Base-by-base conservation (phyloP, 2,888 invertebrate genomes). In the Papilio demoleus region DNA sequence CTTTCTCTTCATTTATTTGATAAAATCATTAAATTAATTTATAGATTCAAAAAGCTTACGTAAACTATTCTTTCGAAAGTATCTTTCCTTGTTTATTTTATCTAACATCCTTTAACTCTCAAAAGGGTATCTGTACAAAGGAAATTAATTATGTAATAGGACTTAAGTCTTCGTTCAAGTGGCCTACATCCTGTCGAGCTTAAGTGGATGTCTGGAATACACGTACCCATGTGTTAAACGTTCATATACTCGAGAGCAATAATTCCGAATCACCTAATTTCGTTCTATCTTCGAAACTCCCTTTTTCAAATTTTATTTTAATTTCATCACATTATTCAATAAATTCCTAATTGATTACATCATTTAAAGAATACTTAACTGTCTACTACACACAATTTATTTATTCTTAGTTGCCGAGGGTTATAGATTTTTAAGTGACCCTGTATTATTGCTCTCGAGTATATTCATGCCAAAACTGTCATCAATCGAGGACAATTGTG, bases 181-280 rank as follows among this genome's bases (percentile, higher is more conserved):
- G 68, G 68, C 24, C 47, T 24, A 68, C 63, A 63, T 68, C 68
- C 63, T 68, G 56, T 17, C 58, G 42, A 36, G 56, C 6, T 53
- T n/a, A 14, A 36, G 50, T 63, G 63, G 58, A 27, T 36, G 58
- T 45, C 68, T 68, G 63, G 36, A 31, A 14, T 31, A 42, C 24
- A 47, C 31, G 31, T 38, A 31, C 19, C 36, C 42, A 34, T 56
- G 45, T 58, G 56, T 45, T 31, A 40, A 11, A 47, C 1, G 14
- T 24, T 12, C 24, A 24, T 14, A 12, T 12, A 22, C 14, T 50
- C 24, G n/a, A n/a, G n/a, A n/a, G n/a, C n/a, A n/a, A n/a, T n/a
- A n/a, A n/a, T n/a, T n/a, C n/a, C n/a, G n/a, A n/a, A n/a, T n/a
- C n/a, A n/a, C n/a, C n/a, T n/a, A n/a, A n/a, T n/a, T n/a, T n/a